phyloP scores from a whole-genome alignment of 1,140 invertebrate genomes.

The Neotoxoptera formosana region DNA sequence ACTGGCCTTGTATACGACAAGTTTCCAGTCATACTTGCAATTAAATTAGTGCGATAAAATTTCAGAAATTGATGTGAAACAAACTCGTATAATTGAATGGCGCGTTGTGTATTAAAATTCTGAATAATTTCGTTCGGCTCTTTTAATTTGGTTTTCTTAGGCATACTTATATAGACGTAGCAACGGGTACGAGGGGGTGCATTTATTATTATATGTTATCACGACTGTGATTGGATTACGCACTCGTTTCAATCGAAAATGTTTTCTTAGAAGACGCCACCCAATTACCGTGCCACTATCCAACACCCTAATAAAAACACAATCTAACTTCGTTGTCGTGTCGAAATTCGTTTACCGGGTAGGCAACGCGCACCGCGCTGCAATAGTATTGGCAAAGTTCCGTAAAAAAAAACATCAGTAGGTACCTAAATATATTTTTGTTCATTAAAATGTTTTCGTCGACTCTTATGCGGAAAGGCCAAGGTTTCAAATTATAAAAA shows the following conservation, averaged over 20 bases:
- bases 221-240: slow-evolving; percentile 52
- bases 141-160: slow-evolving; percentile 56
- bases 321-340: slow-evolving; percentile 46
- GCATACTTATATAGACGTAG: background rate
- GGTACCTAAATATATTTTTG: background rate
- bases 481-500: background rate
- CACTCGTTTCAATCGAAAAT: slow-evolving; percentile 56
- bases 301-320: slow-evolving; percentile 43
- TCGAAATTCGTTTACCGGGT: slow-evolving; percentile 1
- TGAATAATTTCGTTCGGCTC: slow-evolving; percentile 47
- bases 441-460: background rate
- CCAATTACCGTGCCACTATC: background rate
- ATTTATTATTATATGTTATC: slow-evolving; percentile 52
- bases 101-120: slow-evolving; percentile 53
- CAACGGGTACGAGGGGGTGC: background rate
- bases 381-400: background rate
- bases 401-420: background rate
- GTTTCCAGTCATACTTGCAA: slow-evolving; percentile 16
- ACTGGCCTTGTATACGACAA: background rate
- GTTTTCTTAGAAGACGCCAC: slow-evolving; percentile 3
- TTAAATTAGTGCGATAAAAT: slow-evolving; percentile 53
- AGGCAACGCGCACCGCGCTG: background rate
- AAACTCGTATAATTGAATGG: slow-evolving; percentile 47
- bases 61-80: slow-evolving; percentile 56
- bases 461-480: background rate